phyloP scores from a whole-genome alignment of 2,113 vertebrate genomes.

The Struthidea cinerea region DNA sequence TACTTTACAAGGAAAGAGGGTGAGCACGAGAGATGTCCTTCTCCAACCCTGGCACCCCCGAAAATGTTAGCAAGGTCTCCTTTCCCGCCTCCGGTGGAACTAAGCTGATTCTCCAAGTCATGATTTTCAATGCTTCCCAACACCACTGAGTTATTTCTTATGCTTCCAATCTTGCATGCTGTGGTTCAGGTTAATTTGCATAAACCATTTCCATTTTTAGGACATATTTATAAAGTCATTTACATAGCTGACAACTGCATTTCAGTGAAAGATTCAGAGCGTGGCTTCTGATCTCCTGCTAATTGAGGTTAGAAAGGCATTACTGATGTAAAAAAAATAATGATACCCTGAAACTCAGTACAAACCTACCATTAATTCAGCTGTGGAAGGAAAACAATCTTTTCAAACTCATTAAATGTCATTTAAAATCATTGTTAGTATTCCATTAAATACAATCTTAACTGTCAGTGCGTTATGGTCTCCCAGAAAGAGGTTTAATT shows the following conservation, averaged over 20 bases:
- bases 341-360: background rate
- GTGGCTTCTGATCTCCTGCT: background rate
- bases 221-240: conserved; percentile 3
- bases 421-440: background rate
- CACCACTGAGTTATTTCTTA: background rate
- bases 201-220: conserved; percentile 17
- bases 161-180: background rate
- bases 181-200: conserved; percentile 14
- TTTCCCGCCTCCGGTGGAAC: background rate
- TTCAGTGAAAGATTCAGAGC: background rate
- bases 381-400: background rate
- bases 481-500: background rate
- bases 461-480: background rate
- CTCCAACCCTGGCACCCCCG: background rate
- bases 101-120: background rate
- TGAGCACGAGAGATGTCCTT: background rate
- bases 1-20: background rate
- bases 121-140: background rate
- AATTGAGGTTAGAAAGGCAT: conserved; percentile 48
- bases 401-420: background rate
- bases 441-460: background rate
- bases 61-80: background rate
- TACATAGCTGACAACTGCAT: conserved; percentile 11
- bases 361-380: conserved; percentile 1
- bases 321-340: conserved; percentile 9